A percentile compares a stretch with the other conserved stretches of the same genome.
Conservation (phyloP, 2,888 invertebrate genomes). For the Eupithecia centaureata region DNA sequence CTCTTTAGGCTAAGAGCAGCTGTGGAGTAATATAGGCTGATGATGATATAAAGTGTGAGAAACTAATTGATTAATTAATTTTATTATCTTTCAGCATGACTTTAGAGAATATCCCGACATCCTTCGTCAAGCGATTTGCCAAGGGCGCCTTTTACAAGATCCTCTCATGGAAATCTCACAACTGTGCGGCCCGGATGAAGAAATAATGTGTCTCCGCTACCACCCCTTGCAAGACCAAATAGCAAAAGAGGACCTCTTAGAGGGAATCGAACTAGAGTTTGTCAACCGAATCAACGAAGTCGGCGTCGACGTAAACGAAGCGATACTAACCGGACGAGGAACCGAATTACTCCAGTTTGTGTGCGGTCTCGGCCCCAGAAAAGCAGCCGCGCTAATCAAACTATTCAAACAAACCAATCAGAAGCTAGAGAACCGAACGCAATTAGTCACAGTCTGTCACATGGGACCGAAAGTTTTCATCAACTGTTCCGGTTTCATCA, state of each 20-base stretch:
- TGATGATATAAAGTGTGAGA: background rate
- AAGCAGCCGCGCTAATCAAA: constrained; percentile 94
- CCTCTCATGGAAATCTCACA: constrained; percentile 98
- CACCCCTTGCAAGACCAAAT: constrained; percentile 93
- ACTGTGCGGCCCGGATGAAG: constrained; percentile 97
- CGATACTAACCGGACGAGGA: constrained; percentile 94
- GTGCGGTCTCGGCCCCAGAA: constrained; percentile 97
- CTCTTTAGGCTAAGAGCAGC: too few relatives aligned
- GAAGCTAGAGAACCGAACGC: constrained; percentile 96
- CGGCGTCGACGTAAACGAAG: constrained; percentile 97
- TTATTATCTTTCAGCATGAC: constrained; percentile 82
- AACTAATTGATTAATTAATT: background rate
- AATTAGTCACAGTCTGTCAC: constrained; percentile 96
- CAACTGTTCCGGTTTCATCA: constrained; percentile 99
- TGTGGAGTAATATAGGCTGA: too few relatives aligned
- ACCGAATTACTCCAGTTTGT: constrained; percentile 97
- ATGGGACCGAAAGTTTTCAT: constrained; percentile 99
- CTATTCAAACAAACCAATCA: constrained; percentile 96
- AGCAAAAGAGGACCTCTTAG: constrained; percentile 92
- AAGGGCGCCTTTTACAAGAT: constrained; percentile 96
- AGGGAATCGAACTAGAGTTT: constrained; percentile 93
- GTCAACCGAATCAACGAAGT: constrained; percentile 99
- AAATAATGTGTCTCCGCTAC: constrained; percentile 96
- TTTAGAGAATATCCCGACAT: constrained; percentile 97
- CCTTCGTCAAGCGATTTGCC: constrained; percentile 95